phyloP scores from a whole-genome alignment of 2,797 vertebrate species.

The Cercopithecus mitis region DNA sequence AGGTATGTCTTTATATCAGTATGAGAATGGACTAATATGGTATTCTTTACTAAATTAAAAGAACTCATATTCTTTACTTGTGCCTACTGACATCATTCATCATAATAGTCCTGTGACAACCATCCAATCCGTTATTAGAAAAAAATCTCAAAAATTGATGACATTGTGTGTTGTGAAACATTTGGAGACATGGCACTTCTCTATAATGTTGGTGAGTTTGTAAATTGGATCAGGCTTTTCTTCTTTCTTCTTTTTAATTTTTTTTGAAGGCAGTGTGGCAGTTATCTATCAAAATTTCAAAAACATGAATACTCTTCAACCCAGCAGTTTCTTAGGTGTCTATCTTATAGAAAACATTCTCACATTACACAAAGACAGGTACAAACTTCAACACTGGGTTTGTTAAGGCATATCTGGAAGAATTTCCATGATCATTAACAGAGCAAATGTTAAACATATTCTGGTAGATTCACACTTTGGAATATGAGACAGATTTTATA shows the following conservation, averaged over 20 bases:
- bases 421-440: constrained; percentile 20
- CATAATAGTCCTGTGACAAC: not conserved
- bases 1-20: not conserved
- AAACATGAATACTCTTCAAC: constrained; percentile 7
- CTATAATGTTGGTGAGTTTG: not conserved
- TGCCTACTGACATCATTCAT: not conserved
- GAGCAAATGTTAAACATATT: constrained; percentile 33
- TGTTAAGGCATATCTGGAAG: not conserved
- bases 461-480: not conserved
- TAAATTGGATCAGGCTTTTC: not conserved
- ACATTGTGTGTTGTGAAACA: not conserved
- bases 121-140: not conserved
- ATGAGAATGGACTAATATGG: not conserved
- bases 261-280: not conserved
- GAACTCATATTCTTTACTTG: not conserved
- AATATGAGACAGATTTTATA: constrained; percentile 4
- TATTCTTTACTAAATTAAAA: not conserved
- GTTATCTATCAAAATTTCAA: not conserved
- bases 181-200: not conserved
- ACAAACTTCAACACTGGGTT: not conserved
- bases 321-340: not conserved
- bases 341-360: not conserved
- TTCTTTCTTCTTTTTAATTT: constrained; percentile 16
- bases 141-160: not conserved
- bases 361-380: not conserved